These are phyloP conservation scores for Eristalis intricaria DNA, from an alignment of 2,888 invertebrate genomes.

Conservation along the genomic window DNA sequence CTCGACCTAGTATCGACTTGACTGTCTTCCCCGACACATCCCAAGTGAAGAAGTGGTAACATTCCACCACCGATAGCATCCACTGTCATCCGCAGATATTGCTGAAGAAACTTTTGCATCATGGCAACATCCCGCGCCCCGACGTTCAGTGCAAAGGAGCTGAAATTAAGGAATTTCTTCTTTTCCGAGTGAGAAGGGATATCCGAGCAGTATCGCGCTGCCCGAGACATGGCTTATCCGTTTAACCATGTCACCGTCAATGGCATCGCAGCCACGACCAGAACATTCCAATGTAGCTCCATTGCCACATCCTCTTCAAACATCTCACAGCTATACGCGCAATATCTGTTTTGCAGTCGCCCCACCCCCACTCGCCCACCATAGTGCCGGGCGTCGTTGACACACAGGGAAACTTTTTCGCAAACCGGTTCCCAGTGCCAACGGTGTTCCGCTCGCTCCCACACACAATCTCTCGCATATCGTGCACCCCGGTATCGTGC, in stretches of 20 bases:
- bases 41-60: neutral
- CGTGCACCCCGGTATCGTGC: slow-evolving; percentile 16
- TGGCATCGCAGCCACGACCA: neutral
- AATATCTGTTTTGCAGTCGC: slow-evolving; percentile 16
- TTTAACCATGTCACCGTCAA: neutral
- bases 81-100: neutral
- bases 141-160: slow-evolving; percentile 6
- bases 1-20: no score
- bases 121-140: slow-evolving; percentile 25
- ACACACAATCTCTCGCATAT: neutral
- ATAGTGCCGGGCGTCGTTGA: neutral
- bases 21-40: no score
- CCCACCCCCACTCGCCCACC: neutral
- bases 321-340: slow-evolving; percentile 23
- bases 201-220: slow-evolving; percentile 19
- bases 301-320: slow-evolving; percentile 14
- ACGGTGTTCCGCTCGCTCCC: neutral
- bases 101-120: slow-evolving; percentile 22
- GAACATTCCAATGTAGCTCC: neutral
- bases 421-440: slow-evolving; percentile 13
- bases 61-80: neutral
- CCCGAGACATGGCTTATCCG: slow-evolving; percentile 18
- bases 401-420: slow-evolving; percentile 28
- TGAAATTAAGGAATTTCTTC: slow-evolving; percentile 3
- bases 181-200: neutral